Percentiles rank a stretch among this genome's conserved stretches.
These are phyloP conservation scores for Rosalia funebris DNA, from an alignment of 2,888 invertebrate species.

Conservation along the genomic window DNA sequence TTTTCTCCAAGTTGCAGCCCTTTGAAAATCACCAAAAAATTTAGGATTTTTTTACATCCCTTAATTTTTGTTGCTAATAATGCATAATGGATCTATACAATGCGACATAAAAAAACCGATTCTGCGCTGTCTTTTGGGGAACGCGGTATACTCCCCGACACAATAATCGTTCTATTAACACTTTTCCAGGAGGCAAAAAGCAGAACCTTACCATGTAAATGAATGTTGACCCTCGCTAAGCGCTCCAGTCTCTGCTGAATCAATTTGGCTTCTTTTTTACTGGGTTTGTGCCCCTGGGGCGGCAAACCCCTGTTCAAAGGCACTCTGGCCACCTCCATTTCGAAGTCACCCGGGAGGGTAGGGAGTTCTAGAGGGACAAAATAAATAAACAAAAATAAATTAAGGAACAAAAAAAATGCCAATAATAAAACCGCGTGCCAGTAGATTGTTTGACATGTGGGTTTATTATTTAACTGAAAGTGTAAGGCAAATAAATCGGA, in stretches of 20 bases:
- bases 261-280: conserved; percentile 76
- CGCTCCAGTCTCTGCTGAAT: conserved; percentile 79
- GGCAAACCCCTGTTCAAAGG: conserved; percentile 67
- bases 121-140: too few species aligned
- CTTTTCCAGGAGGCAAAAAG: too few species aligned
- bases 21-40: too few species aligned
- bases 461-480: too few species aligned
- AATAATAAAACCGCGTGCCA: not conserved
- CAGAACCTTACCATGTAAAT: conserved; percentile 87
- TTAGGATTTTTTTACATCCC: too few species aligned
- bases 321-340: conserved; percentile 64
- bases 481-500: not conserved
- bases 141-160: too few species aligned
- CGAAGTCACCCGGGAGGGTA: conserved; percentile 67
- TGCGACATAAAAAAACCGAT: too few species aligned
- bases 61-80: too few species aligned
- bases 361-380: conserved; percentile 67
- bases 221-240: conserved; percentile 82
- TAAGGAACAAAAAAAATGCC: conserved; percentile 46
- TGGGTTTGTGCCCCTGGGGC: conserved; percentile 67
- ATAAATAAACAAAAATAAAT: conserved; percentile 48
- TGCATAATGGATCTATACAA: too few species aligned
- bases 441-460: too few species aligned
- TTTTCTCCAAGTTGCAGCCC: too few species aligned
- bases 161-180: too few species aligned